phyloP scores from a whole-genome alignment of 2,888 invertebrate genomes.

The Hanleya hanleyi region DNA sequence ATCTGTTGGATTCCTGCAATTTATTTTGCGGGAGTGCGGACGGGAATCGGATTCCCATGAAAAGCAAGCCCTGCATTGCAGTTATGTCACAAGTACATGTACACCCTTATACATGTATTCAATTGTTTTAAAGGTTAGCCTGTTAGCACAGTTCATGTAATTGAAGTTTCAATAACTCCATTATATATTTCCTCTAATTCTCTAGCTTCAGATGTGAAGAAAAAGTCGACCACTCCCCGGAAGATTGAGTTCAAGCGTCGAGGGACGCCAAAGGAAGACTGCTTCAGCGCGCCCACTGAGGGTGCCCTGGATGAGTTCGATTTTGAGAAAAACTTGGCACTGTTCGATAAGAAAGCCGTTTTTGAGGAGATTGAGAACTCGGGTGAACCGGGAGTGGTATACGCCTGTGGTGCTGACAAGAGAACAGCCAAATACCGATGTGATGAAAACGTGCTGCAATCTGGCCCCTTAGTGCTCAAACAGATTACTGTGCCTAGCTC shows the following conservation, averaged over 20 bases:
- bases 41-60: no score
- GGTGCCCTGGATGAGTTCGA: slow-evolving; percentile 87
- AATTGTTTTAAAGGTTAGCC: no score
- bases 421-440: slow-evolving; percentile 80
- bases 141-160: no score
- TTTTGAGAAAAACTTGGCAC: slow-evolving; percentile 93
- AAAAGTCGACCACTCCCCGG: slow-evolving; percentile 71
- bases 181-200: neutral
- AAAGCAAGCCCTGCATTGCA: no score
- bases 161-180: no score
- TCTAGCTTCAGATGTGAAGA: slow-evolving; percentile 36
- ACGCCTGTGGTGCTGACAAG: slow-evolving; percentile 40
- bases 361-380: slow-evolving; percentile 82
- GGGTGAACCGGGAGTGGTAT: slow-evolving; percentile 46
- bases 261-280: slow-evolving; percentile 76
- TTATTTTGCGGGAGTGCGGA: no score
- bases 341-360: slow-evolving; percentile 89
- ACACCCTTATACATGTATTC: neutral
- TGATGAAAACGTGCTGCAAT: slow-evolving; percentile 88
- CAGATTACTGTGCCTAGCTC: slow-evolving; percentile 83
- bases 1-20: no score
- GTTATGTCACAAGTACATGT: neutral
- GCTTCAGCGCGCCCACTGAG: slow-evolving; percentile 84
- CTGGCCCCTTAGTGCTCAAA: slow-evolving; percentile 79
- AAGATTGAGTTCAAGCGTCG: slow-evolving; percentile 78